Base-by-base conservation (phyloP, 2,113 vertebrate species). In the Megaceryle torquata region DNA sequence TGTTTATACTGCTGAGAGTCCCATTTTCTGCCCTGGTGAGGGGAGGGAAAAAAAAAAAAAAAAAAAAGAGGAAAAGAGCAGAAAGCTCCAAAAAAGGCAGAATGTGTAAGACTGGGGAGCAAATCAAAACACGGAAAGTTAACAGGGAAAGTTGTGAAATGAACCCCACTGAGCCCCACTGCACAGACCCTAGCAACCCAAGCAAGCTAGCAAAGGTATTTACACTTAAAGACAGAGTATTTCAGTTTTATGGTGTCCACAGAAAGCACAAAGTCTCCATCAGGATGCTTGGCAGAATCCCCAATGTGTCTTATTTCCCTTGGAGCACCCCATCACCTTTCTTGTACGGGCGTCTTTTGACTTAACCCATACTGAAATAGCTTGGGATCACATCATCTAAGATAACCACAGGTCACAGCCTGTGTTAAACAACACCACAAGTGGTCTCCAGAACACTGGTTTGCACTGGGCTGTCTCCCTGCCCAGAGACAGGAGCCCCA, bases 251-350 rank as follows among this genome's bases (percentile, higher is more conserved):
- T 4, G 18, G 29, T 1, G 0, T n/a, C 75, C 79, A 39, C 65
- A 85, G 61, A 87, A 87, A 84, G 18, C 31, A 86, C 41, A 67
- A 72, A 48, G n/a, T 71, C 41, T 69, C 25, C 41, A 84, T 44
- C 19, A 39, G 46, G n/a, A 71, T 25, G 50, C 37, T 20, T 64
- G 61, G 57, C 82, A 89, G 88, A 82, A 51, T 63, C 8, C 5
- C 24, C 41, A 1, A 1, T 18, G 18, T 1, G 1, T 43, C 39
- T 68, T 59, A 1, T 0, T 8, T 79, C 15, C 65, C 56, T 44
- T 59, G 56, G 6, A 87, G 41, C 22, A 71, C 3, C 3, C 8
- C 37, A 12, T 70, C 74, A 78, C 6, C 21, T 82, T 44, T 60
- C 20, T 80, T 39, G 50, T 77, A 75, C 31, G 22, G 11, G 10